A percentile compares a stretch with the other conserved stretches of the same genome.
These are phyloP conservation scores for Megamerina dolium DNA, from an alignment of 2,888 invertebrate genomes.

Conservation along the genomic window DNA sequence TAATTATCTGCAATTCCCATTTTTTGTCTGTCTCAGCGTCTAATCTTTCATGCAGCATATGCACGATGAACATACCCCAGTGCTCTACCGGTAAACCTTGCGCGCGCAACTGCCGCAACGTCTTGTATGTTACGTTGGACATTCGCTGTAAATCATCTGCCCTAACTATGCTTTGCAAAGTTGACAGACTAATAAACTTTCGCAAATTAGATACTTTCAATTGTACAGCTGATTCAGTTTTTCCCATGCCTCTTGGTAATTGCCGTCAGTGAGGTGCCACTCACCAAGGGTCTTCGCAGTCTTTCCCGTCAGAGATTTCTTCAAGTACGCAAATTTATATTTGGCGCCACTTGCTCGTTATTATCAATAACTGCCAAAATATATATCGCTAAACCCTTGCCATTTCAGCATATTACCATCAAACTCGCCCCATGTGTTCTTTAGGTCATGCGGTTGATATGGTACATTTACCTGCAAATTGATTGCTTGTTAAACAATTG, in stretches of 20 bases:
- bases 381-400: too few species aligned
- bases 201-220: slow-evolving; percentile 2
- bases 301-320: not conserved
- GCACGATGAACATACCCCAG: slow-evolving; percentile 1
- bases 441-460: too few species aligned
- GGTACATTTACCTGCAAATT: too few species aligned
- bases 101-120: not conserved
- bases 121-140: not conserved
- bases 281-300: not conserved
- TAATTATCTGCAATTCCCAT: not conserved
- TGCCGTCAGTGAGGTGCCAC: slow-evolving; percentile 2
- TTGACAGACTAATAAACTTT: not conserved
- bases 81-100: not conserved
- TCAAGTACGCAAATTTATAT: too few species aligned
- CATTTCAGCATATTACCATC: too few species aligned
- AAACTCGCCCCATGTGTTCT: too few species aligned
- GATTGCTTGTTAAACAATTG: too few species aligned
- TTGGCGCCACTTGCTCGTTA: too few species aligned
- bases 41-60: not conserved
- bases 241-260: slow-evolving; percentile 4
- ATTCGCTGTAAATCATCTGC: slow-evolving; percentile 1
- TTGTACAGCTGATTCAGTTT: slow-evolving; percentile 2
- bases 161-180: not conserved
- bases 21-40: not conserved
- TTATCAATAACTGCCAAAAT: too few species aligned